These are phyloP conservation scores for Agriotes lineatus DNA, from an alignment of 2,888 invertebrate species.

Conservation along the genomic window DNA sequence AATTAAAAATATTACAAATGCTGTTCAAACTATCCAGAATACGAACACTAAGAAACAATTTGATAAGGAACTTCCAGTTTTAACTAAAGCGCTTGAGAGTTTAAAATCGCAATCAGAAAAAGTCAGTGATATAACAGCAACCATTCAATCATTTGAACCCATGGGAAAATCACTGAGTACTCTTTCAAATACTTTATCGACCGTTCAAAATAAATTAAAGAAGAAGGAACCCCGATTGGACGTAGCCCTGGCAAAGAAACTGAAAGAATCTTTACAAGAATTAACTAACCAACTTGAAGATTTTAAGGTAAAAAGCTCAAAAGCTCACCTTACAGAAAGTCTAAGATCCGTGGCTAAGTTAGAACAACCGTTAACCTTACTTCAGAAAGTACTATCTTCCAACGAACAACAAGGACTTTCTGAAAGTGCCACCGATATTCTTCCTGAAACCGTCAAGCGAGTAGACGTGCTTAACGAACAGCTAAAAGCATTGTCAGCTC, in stretches of 20 bases:
- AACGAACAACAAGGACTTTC: neutral
- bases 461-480: no score
- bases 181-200: neutral
- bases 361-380: neutral
- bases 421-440: neutral
- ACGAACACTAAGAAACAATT: neutral
- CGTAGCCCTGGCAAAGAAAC: neutral
- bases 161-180: slow-evolving; percentile 45
- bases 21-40: slow-evolving; percentile 1
- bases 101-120: slow-evolving; percentile 15
- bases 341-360: slow-evolving; percentile 36
- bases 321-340: no score
- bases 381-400: neutral
- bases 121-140: slow-evolving; percentile 1
- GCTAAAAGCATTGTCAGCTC: neutral
- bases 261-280: neutral
- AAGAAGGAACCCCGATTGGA: neutral
- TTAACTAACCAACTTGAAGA: neutral
- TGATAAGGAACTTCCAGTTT: neutral
- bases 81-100: slow-evolving; percentile 17
- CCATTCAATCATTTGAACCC: slow-evolving; percentile 34
- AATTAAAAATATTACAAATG: slow-evolving; percentile 15
- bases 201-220: neutral
- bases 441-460: neutral
- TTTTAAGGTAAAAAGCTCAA: neutral